A percentile compares a stretch with the other conserved stretches of the same genome.
phyloP scores from a whole-genome alignment of 2,797 vertebrate genomes.

The Anniella stebbinsi region DNA sequence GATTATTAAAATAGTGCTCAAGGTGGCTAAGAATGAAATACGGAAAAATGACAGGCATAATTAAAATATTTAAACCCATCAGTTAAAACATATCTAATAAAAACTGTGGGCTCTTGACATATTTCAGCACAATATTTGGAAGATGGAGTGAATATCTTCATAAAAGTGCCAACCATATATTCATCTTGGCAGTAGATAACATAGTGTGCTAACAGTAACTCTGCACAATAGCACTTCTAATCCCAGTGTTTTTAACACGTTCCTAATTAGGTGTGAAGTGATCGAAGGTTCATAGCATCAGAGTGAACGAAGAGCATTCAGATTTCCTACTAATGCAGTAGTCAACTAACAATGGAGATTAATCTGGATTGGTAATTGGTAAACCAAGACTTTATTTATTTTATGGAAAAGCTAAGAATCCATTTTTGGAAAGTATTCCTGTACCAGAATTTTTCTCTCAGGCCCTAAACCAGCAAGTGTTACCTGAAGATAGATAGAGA shows the following conservation, averaged over 20 bases:
- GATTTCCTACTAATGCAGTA: background rate
- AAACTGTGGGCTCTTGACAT: no score
- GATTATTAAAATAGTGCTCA: no score
- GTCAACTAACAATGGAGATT: background rate
- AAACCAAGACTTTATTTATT: background rate
- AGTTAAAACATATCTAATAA: no score
- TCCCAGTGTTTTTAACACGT: conserved; percentile 19
- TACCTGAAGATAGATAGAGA: background rate
- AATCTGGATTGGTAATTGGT: background rate
- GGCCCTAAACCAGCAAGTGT: background rate
- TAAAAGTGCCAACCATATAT: background rate
- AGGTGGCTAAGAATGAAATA: no score
- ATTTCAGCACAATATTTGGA: background rate
- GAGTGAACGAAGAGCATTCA: conserved; percentile 7
- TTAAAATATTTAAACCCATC: no score
- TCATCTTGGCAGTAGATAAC: conserved; percentile 17
- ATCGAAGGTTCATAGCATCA: conserved; percentile 6
- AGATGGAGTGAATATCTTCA: background rate
- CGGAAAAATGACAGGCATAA: no score
- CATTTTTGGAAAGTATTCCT: background rate
- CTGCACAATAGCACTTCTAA: background rate
- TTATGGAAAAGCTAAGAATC: background rate
- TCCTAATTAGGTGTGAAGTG: conserved; percentile 39
- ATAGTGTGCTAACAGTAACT: conserved; percentile 17
- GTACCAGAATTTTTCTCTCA: background rate